These are phyloP conservation scores for Brachyhypopomus occidentalis DNA, from an alignment of 2,113 vertebrate species.

Conservation along the genomic window DNA sequence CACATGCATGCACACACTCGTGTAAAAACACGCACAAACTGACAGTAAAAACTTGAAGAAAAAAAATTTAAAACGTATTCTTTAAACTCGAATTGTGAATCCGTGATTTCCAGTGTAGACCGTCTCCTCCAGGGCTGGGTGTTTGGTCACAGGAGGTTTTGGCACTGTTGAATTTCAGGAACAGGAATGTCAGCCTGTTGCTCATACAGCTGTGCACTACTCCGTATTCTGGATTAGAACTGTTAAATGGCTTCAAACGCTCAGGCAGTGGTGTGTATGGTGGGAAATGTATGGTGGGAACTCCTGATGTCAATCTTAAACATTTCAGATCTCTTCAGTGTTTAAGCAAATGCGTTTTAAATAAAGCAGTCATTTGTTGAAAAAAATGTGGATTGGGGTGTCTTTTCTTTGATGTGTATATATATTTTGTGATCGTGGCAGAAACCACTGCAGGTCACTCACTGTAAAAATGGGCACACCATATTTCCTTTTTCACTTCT, in stretches of 20 bases:
- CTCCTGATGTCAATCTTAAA: constrained; percentile 46
- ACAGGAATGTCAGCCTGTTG: background rate
- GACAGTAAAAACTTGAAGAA: background rate
- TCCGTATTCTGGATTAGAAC: background rate
- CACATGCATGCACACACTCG: background rate
- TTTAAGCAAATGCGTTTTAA: constrained; percentile 68
- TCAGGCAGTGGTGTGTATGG: background rate
- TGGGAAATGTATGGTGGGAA: constrained; percentile 29
- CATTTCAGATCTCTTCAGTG: constrained; percentile 70
- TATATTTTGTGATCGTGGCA: too few species aligned
- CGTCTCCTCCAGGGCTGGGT: background rate
- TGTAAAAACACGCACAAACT: background rate
- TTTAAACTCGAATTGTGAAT: background rate
- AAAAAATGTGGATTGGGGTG: background rate
- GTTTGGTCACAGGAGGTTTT: background rate
- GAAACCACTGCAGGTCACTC: too few species aligned
- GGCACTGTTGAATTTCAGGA: background rate
- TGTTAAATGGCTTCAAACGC: background rate
- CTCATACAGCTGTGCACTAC: background rate
- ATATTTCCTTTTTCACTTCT: too few species aligned
- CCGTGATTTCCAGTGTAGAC: constrained; percentile 4
- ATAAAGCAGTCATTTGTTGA: constrained; percentile 70
- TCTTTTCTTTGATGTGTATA: background rate
- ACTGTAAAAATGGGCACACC: background rate
- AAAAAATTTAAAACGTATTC: background rate